Base-by-base conservation (phyloP, 2,888 invertebrate species). In the Nematopogon swammerdamellus region DNA sequence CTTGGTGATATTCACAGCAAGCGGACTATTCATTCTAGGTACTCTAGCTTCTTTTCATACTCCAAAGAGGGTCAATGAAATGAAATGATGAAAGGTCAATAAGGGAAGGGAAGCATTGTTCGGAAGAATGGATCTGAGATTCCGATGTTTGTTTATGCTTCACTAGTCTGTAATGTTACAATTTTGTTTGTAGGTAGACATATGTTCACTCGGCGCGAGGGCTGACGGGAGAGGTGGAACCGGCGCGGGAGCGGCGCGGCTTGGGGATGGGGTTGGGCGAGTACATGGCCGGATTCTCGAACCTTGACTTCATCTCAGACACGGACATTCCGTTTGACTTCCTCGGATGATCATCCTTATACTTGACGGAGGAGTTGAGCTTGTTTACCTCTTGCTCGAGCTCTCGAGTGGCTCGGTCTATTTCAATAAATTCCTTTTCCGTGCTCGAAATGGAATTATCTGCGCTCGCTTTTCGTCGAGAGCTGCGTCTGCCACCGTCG, bases 251-350 rank as follows among this genome's bases (percentile, higher is more conserved):
- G 59, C 84, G 70, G 58, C 82, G 74, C 2, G 83, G 84, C 62
- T 83, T 83, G 60, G 82, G 82, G 63, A 83, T 76, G 2, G 83
- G 83, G 65, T 83, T 80, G 50, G 80, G 80, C 1, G 63, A 72
- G n/a, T 70, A 68, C 45, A 60, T 63, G 47, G 80, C 80, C 20
- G 66, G 75, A 53, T 74, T 77, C 47, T 83, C 80, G 58, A 83
- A 84, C 55, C 77, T 76, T 51, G 72, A 67, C 56, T 80, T 81
- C 48, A 83, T 82, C 51, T 79, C 77, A 10, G 73, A 70, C 17
- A 79, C 74, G 1, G 74, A 73, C 42, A 71, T 58, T 44, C 72
- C 62, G 44, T 63, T 59, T 14, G 65, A 70, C 18, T 64, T 60
- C 19, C 64, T 54, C 30, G 62, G 60, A 53, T 52, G 18, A 43